Conservation (phyloP, 23 tunicate species). For the Trididemnum miniatum region DNA sequence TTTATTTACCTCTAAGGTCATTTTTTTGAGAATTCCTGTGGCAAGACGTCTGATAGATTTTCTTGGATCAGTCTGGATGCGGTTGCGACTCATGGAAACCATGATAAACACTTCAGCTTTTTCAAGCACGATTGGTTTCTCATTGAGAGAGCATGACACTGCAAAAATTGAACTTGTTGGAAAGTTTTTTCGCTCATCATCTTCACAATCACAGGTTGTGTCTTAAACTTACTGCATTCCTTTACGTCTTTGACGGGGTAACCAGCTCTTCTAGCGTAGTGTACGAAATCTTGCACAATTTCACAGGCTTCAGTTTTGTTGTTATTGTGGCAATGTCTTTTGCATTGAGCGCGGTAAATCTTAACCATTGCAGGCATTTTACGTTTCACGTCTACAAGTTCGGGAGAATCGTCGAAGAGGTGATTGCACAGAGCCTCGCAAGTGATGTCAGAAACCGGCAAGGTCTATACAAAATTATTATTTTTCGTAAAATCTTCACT, state of each 20-base stretch:
- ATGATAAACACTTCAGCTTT: conserved; percentile 25
- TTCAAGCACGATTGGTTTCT: neutral
- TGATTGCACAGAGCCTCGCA: neutral
- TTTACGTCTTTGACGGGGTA: neutral
- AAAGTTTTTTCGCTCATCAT: no score
- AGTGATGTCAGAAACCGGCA: no score
- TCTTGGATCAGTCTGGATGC: neutral
- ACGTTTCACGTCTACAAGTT: neutral
- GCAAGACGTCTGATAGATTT: neutral
- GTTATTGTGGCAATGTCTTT: neutral
- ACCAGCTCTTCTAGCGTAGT: neutral
- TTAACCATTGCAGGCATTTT: neutral
- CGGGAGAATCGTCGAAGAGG: conserved; percentile 3
- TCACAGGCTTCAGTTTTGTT: conserved; percentile 24
- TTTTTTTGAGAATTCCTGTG: neutral
- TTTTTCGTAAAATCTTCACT: no score
- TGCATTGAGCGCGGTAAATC: neutral
- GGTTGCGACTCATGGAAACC: conserved; percentile 13
- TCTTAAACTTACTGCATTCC: conserved; percentile 31
- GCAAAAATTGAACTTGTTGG: no score
- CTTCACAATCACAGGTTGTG: no score
- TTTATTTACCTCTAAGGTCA: neutral
- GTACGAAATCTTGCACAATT: neutral
- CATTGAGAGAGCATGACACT: neutral
- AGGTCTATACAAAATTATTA: no score